These are phyloP conservation scores for Perizoma affinitatum DNA, from an alignment of 2,888 invertebrate genomes.

Conservation along the genomic window DNA sequence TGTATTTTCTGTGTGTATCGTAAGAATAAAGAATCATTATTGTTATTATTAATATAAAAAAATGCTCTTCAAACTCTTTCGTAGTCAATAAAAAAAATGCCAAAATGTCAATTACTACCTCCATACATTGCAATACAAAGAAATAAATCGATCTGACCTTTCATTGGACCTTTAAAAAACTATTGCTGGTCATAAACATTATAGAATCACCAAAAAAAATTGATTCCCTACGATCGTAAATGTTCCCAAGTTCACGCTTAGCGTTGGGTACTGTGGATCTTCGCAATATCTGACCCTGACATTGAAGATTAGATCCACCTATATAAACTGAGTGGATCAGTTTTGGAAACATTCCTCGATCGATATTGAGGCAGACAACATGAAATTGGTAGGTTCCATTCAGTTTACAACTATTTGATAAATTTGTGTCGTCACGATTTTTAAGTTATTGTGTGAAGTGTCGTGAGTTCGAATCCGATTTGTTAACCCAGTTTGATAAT, in stretches of 20 bases:
- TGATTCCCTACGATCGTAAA: conserved; percentile 38
- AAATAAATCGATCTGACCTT: conserved; percentile 26
- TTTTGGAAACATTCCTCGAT: conserved; percentile 61
- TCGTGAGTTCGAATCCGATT: conserved; percentile 21
- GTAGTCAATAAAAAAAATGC: too few species aligned
- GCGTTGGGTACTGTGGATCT: conserved; percentile 15
- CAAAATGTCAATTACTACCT: conserved; percentile 9
- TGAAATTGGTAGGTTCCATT: conserved; percentile 73
- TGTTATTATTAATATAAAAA: too few species aligned
- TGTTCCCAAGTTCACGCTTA: conserved; percentile 34
- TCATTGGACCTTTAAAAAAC: conserved; percentile 12
- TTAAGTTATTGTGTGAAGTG: conserved; percentile 19
- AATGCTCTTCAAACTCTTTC: too few species aligned
- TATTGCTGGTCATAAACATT: conserved; percentile 19
- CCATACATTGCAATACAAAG: conserved; percentile 13
- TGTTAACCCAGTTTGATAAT: conserved; percentile 18
- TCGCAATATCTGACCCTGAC: conserved; percentile 59
- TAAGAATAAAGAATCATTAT: too few species aligned
- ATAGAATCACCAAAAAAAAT: conserved; percentile 25
- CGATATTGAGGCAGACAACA: conserved; percentile 63
- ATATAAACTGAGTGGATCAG: conserved; percentile 62
- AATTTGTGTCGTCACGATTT: conserved; percentile 13
- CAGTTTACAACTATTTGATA: background rate
- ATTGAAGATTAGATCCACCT: conserved; percentile 56
- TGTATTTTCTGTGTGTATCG: too few species aligned